Evolutionary conservation across 2,888 invertebrate species (phyloP), one percentile per base, ranked within the genome.

Genomic region (Rotaria magnacalcarata): DNA sequence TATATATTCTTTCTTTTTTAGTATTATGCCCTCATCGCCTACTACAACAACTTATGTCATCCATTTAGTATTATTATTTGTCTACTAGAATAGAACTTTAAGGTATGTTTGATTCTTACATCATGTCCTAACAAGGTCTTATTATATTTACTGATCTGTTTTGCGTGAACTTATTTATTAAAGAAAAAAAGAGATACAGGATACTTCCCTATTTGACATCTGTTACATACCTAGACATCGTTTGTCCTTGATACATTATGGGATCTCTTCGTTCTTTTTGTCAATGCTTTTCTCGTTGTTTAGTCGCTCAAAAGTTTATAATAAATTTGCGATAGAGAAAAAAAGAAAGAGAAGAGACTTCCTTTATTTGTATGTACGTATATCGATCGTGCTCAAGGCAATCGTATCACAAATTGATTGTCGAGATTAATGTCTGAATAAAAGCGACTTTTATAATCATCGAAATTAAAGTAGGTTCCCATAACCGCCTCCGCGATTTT

Each of bases 81-180:
- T 67, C 67, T 41, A 67, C 16, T 67, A 67, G 34, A 34, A 67
- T 67, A 67, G 67, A 67, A 67, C 16, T 34, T 0, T 19, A 27
- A 67, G 67, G 67, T 67, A 67, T 67, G 67, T 67, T 67, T 27
- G 34, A 67, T 34, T 67, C 67, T 67, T 67, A 67, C 34, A 67
- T 67, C 27, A 67, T 67, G 19, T 34, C 16, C 34, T 67, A 41
- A 16, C 27, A 34, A 67, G 34, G 34, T 19, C 16, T 3, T 34
- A 67, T 24, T 56, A 10, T 56, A 6, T 24, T 56, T 8, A 56
- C 24, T 67, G 67, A 67, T 67, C 67, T 67, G 27, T 60, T 60
- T 27, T n/a, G 27, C 58, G 58, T 60, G 58, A 60, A 60, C 27
- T 27, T 60, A 60, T 60, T 60, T 27, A 8, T 24, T 6, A 24